Percentiles rank a stretch among this genome's conserved stretches.
Conservation (phyloP, 1,140 invertebrate species). For the Thaumatotibia leucotreta region DNA sequence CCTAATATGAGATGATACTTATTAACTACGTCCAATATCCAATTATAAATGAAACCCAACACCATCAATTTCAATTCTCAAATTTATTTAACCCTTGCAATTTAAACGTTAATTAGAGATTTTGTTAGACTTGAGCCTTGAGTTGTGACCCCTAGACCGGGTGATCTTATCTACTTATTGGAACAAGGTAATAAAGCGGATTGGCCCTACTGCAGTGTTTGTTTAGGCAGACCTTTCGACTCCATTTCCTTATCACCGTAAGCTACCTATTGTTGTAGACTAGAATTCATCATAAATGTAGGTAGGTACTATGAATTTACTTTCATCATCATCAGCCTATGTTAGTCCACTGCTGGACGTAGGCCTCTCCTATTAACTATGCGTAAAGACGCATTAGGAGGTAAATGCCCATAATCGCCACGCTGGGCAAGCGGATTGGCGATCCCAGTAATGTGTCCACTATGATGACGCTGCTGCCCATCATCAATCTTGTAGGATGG, state of each 20-base stretch:
- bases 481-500: no score
- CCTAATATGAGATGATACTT: no score
- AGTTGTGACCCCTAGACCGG: neutral
- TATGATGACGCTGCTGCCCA: no score
- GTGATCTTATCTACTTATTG: neutral
- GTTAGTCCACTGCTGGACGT: no score
- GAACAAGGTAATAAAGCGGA: constrained; percentile 2
- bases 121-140: neutral
- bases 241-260: neutral
- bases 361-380: no score
- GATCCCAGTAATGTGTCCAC: no score
- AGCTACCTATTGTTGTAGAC: neutral
- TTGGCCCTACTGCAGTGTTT: neutral
- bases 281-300: neutral
- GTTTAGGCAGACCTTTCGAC: neutral
- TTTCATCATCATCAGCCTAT: no score
- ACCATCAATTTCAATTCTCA: neutral
- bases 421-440: no score
- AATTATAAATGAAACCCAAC: neutral
- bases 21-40: neutral
- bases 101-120: neutral
- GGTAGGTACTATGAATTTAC: no score
- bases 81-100: neutral
- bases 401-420: no score
- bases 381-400: no score